These are phyloP conservation scores for Folsomia candida DNA, from an alignment of 2,888 invertebrate genomes.

Conservation along the genomic window DNA sequence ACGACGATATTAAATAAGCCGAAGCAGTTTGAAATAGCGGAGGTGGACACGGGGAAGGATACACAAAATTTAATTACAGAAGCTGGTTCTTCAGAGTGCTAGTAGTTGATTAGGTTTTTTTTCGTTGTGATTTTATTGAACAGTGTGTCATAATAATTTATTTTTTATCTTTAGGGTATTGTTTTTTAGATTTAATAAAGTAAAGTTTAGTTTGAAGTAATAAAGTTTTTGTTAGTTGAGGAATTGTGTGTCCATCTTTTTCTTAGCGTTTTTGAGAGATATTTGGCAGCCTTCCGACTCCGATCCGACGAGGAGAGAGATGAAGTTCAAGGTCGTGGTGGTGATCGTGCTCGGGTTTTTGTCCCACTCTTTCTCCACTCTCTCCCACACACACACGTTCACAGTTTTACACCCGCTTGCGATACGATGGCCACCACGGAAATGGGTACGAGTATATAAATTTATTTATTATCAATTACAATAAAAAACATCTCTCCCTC, in stretches of 20 bases:
- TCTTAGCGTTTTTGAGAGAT: too few species aligned
- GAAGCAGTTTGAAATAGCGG: constrained; percentile 77
- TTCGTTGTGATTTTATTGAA: not conserved
- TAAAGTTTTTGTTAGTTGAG: not conserved
- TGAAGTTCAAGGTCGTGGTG: too few species aligned
- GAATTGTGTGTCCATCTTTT: not conserved
- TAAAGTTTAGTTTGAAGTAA: not conserved
- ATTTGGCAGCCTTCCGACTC: too few species aligned
- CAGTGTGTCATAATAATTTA: not conserved
- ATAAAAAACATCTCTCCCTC: too few species aligned
- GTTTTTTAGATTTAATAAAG: not conserved
- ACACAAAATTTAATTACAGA: constrained; percentile 87
- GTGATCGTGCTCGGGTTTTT: too few species aligned
- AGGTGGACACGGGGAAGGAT: constrained; percentile 83
- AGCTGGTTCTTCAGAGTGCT: constrained; percentile 61
- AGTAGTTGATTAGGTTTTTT: constrained; percentile 13
- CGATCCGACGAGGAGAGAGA: too few species aligned
- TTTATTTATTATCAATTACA: too few species aligned
- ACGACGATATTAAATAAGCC: constrained; percentile 77
- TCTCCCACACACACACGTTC: too few species aligned
- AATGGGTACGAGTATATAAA: too few species aligned
- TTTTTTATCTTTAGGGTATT: not conserved
- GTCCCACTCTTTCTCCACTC: too few species aligned
- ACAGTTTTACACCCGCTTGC: too few species aligned
- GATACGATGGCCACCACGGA: too few species aligned